These are phyloP conservation scores for Pundamilia nyererei DNA, from an alignment of 2,113 vertebrate species.

Conservation along the genomic window DNA sequence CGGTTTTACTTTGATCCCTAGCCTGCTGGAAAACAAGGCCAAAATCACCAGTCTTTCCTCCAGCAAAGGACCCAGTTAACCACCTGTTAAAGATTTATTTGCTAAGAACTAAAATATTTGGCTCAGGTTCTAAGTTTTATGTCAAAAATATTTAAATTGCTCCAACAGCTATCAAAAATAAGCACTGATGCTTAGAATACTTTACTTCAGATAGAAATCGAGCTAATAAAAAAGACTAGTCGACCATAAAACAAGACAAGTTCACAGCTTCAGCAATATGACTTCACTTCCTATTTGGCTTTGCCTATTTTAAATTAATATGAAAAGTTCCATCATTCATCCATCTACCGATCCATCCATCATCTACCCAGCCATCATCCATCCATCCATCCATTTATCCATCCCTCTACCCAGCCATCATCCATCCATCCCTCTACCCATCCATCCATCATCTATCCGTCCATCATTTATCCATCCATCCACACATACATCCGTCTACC, in stretches of 20 bases:
- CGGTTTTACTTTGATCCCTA: conserved; percentile 18
- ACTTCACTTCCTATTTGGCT: not conserved
- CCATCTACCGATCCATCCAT: no score
- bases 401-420: no score
- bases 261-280: not conserved
- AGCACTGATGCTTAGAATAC: not conserved
- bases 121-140: not conserved
- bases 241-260: not conserved
- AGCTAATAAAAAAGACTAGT: not conserved
- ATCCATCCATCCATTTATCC: rapidly evolving
- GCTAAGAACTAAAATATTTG: not conserved
- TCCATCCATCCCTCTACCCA: rapidly evolving
- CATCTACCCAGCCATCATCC: no score
- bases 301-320: not conserved
- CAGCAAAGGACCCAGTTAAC: not conserved
- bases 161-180: not conserved
- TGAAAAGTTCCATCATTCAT: not conserved
- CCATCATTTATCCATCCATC: no score
- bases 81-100: not conserved
- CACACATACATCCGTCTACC: no score
- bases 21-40: not conserved
- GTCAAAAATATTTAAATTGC: not conserved
- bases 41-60: not conserved
- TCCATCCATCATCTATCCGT: no score
- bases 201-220: not conserved